Percentiles rank a stretch among this genome's conserved stretches.
Evolutionary conservation across 2,797 vertebrate genomes (phyloP).

Genomic region (Gouania willdenowi): DNA sequence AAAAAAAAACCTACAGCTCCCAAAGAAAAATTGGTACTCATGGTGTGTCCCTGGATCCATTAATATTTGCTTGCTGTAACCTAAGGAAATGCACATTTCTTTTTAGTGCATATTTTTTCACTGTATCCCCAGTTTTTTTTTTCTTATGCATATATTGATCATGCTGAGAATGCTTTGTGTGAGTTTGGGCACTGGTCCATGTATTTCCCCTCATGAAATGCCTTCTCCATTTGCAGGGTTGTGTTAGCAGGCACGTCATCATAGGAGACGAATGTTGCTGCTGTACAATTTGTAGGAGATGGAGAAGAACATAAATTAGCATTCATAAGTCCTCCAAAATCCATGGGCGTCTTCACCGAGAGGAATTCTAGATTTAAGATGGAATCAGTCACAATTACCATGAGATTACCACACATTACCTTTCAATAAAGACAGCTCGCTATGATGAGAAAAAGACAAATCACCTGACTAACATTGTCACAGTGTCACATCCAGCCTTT

Average conservation of each 20-base stretch:
- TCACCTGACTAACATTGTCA: slow-evolving; percentile 14
- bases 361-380: slow-evolving; percentile 61
- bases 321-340: slow-evolving; percentile 59
- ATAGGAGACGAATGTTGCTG: slow-evolving; percentile 22
- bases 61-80: slow-evolving; percentile 48
- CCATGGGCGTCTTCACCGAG: slow-evolving; percentile 54
- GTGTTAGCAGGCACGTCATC: slow-evolving; percentile 25
- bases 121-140: slow-evolving; percentile 31
- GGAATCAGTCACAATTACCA: slow-evolving; percentile 45
- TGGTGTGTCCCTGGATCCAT: slow-evolving; percentile 13
- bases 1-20: slow-evolving; percentile 26
- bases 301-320: slow-evolving; percentile 21
- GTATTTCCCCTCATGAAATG: slow-evolving; percentile 19
- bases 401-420: slow-evolving; percentile 61
- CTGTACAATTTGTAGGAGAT: slow-evolving; percentile 11
- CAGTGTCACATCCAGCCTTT: background rate
- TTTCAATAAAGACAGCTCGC: slow-evolving; percentile 24
- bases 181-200: slow-evolving; percentile 41
- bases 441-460: slow-evolving; percentile 1
- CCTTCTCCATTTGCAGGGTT: slow-evolving; percentile 36
- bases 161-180: slow-evolving; percentile 42
- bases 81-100: slow-evolving; percentile 26
- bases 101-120: slow-evolving; percentile 31
- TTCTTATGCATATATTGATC: slow-evolving; percentile 55
- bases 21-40: slow-evolving; percentile 31